Base-by-base conservation (phyloP, 2,113 vertebrate species). In the Phalacrocorax brasilianus region DNA sequence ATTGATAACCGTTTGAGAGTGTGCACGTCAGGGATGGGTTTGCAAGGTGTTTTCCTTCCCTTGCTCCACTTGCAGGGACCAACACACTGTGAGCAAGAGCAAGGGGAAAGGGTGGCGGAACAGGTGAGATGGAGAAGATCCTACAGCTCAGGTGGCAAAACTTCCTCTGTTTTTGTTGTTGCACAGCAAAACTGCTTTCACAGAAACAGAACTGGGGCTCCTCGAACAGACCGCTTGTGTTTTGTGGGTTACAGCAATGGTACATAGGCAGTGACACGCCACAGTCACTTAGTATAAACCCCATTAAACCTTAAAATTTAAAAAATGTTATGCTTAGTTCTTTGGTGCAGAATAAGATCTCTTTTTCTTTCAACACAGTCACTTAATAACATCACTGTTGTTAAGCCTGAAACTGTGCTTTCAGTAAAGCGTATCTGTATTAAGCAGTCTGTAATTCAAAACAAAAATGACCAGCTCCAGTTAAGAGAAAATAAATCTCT, bases 201-300 rank as follows among this genome's bases (percentile, higher is more conserved):
- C 10, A 13, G 5, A 23, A 12, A 32, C 5, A 45, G 42, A 62
- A 14, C 12, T 12, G 12, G 47, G 20, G 17, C 14, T 72, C 21
- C 18, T 22, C 1, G 3, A 30, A 45, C 1, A 2, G 6, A 58
- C 11, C 1, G 0, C 12, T 68, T 1, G 0, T 18, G 4, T 40
- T 77, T 62, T 45, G 22, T 35, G 44, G 6, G 14, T 40, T 27
- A 35, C 13, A 33, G 59, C 38, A 79, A 12, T 33, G 1, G 0
- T 19, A 42, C 1, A 0, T 4, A 26, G 52, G 14, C 5, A 23
- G 9, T 14, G 68, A 24, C 8, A 15, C 12, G 59, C 18, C 11
- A 23, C 9, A 7, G 9, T 8, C n/a, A 15, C 47, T 62, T 35
- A 47, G 38, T 9, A 76, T 11, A 81, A 75, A 55, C 16, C 19